These are phyloP conservation scores for Pseudococcus jackbeardsleyi DNA, from an alignment of 2,888 invertebrate species.

Conservation along the genomic window DNA sequence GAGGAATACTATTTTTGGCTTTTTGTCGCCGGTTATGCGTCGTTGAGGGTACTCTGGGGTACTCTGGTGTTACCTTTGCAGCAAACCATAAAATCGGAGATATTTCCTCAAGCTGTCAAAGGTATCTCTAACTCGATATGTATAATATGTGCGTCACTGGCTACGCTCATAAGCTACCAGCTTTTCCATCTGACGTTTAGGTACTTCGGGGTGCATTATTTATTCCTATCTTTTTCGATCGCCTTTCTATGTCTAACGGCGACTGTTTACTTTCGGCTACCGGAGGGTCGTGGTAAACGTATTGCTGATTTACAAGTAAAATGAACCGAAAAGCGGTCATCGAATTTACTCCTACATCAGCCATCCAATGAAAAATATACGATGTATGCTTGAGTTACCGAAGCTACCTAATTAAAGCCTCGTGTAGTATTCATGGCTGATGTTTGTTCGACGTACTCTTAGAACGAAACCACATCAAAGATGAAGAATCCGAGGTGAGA, in stretches of 20 bases:
- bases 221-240: background rate
- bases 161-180: background rate
- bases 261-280: slow-evolving; percentile 3
- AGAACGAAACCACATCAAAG: background rate
- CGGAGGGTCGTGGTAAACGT: slow-evolving; percentile 10
- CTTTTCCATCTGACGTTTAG: background rate
- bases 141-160: background rate
- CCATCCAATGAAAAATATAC: background rate
- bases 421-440: background rate
- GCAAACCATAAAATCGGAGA: slow-evolving; percentile 6
- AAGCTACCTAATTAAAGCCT: background rate
- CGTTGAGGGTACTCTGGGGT: background rate
- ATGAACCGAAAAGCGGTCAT: background rate
- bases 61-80: background rate
- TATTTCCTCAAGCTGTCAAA: slow-evolving; percentile 35
- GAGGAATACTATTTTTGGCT: slow-evolving; percentile 3
- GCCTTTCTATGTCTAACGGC: background rate
- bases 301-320: slow-evolving; percentile 38
- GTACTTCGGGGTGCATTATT: slow-evolving; percentile 24
- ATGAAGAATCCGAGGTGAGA: background rate
- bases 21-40: background rate
- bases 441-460: background rate
- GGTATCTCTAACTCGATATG: background rate
- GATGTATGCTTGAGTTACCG: background rate
- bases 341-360: background rate